Base-by-base conservation (phyloP, 2,113 vertebrate genomes). In the Danionella cerebrum region DNA sequence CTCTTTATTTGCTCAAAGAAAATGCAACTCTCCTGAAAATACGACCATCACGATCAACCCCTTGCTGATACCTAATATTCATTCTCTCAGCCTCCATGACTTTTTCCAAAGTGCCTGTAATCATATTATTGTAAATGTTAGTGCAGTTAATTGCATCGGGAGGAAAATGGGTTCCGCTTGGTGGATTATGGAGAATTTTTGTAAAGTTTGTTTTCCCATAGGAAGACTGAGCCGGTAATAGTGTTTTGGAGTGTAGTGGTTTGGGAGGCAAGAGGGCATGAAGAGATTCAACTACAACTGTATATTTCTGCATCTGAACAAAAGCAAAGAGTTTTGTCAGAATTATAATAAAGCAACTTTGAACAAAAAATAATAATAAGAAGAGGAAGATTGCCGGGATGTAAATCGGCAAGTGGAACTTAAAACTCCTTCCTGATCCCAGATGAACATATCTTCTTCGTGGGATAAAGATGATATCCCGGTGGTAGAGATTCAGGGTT, bases 81-180 rank as follows among this genome's bases (percentile, higher is more conserved):
- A 91, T 93, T 90, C 88, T 89, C 93, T 92, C 90, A 88, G 90
- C 92, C 91, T 76, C 92, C 91, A 90, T 81, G 83, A 94, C 93
- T 94, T 95, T 48, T 92, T 91, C 92, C 90, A 94, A 97, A 97
- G 94, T 91, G 91, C 91, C 91, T 93, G 93, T 96, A 98, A 97
- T 97, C 93, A 96, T 98, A 98, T 98, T 94, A 87, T 95, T 95
- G 94, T 96, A 97, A 98, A 98, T 98, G 95, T 95, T 94, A 92
- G 91, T 83, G 91, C 90, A 79, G 90, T 96, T 98, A 98, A 98
- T 98, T 98, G 96, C 92, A 91, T 94, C 90, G 91, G 90, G 92
- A 96, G 88, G 92, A 91, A 96, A 98, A 98, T 97, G 92, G 92
- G 93, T 95, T 93, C 91, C 79, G 86, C 94, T 94, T 88, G 87